Evolutionary conservation across 1,140 invertebrate species (phyloP).

Genomic region (Bombus consobrinus): DNA sequence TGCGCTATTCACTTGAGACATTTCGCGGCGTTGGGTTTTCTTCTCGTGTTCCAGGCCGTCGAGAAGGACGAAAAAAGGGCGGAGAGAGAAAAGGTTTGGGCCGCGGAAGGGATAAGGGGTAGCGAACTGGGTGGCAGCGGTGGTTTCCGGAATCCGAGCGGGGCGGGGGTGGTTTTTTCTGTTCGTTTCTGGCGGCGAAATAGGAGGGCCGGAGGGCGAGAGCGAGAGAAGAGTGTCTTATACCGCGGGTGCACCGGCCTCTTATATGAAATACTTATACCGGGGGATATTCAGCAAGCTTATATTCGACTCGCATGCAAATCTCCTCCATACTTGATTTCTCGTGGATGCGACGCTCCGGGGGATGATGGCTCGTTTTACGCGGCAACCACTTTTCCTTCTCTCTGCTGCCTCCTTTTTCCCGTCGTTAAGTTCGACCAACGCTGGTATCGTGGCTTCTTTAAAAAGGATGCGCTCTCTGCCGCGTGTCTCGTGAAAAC

Average conservation of each 20-base stretch:
- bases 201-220: conserved; percentile 66
- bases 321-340: conserved; percentile 81
- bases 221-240: conserved; percentile 73
- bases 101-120: conserved; percentile 9
- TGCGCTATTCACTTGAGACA: conserved; percentile 66
- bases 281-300: conserved; percentile 76
- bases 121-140: conserved; percentile 15
- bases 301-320: conserved; percentile 81
- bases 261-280: conserved; percentile 80
- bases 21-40: conserved; percentile 62
- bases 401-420: conserved; percentile 10
- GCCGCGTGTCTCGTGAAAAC: neutral
- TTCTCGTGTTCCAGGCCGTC: conserved; percentile 42
- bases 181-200: conserved; percentile 71
- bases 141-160: conserved; percentile 70
- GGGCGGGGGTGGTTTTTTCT: conserved; percentile 65
- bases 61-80: conserved; percentile 26
- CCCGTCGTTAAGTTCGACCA: conserved; percentile 43
- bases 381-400: conserved; percentile 56
- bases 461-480: conserved; percentile 7
- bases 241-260: conserved; percentile 70
- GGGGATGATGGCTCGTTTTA: conserved; percentile 66
- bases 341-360: conserved; percentile 73
- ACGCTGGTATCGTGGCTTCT: conserved; percentile 2
- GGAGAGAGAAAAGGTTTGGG: neutral